Conservation (phyloP, 1,140 invertebrate species). For the Cydia fagiglandana region DNA sequence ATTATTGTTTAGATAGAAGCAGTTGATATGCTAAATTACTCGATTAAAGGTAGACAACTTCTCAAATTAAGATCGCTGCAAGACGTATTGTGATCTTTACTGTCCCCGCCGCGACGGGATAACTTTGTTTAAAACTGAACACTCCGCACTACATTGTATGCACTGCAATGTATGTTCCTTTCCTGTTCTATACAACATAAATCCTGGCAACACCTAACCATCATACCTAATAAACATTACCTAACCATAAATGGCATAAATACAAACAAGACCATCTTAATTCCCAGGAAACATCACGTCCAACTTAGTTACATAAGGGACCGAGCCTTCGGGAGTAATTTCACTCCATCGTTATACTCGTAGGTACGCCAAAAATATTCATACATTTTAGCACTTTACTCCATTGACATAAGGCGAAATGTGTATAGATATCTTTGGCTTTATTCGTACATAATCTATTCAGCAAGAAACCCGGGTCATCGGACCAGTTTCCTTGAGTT, state of each 20-base stretch:
- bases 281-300: constrained; percentile 3
- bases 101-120: too few relatives aligned
- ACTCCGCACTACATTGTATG: too few relatives aligned
- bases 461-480: constrained; percentile 3
- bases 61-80: too few relatives aligned
- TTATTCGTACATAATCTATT: background rate
- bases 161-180: too few relatives aligned
- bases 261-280: constrained; percentile 17
- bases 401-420: background rate
- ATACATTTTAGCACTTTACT: background rate
- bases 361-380: background rate
- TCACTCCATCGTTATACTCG: background rate
- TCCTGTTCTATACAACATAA: too few relatives aligned
- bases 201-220: background rate
- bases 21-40: too few relatives aligned
- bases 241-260: background rate
- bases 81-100: too few relatives aligned
- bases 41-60: too few relatives aligned
- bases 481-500: constrained; percentile 15
- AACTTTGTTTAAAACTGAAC: too few relatives aligned
- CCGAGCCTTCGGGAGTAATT: constrained; percentile 13
- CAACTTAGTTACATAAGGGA: constrained; percentile 12
- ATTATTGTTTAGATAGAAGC: too few relatives aligned
- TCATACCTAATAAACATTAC: background rate
- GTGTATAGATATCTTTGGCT: background rate